Evolutionary conservation across 2,113 vertebrate genomes (phyloP).

Genomic region (Numida meleagris): DNA sequence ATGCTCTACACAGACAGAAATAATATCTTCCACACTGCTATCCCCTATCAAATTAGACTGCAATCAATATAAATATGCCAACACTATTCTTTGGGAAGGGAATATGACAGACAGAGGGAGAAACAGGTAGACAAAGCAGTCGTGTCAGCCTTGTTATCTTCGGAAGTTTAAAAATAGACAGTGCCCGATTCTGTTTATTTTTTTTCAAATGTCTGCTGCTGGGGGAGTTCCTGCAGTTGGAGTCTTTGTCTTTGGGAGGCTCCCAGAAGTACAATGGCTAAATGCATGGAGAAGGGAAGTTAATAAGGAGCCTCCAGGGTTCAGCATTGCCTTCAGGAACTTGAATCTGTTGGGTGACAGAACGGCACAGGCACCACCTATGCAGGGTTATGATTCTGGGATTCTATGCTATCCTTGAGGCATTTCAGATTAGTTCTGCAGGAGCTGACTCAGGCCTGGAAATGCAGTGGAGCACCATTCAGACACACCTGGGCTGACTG

Average conservation of each 20-base stretch:
- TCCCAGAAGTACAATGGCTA: slow-evolving; percentile 21
- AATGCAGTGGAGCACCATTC: background rate
- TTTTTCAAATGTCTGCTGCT: slow-evolving; percentile 15
- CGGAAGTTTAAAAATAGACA: slow-evolving; percentile 20
- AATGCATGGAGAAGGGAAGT: slow-evolving; percentile 18
- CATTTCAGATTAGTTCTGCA: background rate
- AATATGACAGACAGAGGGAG: background rate
- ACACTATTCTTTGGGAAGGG: background rate
- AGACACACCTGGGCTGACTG: background rate
- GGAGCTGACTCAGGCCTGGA: background rate
- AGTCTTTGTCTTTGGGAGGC: background rate
- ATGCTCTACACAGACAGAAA: background rate
- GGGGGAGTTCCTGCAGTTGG: slow-evolving; percentile 18
- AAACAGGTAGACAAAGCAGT: slow-evolving; percentile 57
- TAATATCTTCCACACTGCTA: background rate
- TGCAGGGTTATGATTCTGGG: background rate
- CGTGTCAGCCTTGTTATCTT: background rate
- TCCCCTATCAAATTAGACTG: background rate
- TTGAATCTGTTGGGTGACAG: background rate
- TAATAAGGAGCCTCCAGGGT: background rate
- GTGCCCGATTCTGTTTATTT: slow-evolving; percentile 40
- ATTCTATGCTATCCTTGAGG: background rate
- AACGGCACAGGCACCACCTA: background rate
- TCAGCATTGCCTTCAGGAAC: background rate
- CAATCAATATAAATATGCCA: background rate